Evolutionary conservation across 2,797 vertebrate genomes (phyloP), one percentile per base, ranked within the genome.

Genomic region (Coranthus polyacanthus): DNA sequence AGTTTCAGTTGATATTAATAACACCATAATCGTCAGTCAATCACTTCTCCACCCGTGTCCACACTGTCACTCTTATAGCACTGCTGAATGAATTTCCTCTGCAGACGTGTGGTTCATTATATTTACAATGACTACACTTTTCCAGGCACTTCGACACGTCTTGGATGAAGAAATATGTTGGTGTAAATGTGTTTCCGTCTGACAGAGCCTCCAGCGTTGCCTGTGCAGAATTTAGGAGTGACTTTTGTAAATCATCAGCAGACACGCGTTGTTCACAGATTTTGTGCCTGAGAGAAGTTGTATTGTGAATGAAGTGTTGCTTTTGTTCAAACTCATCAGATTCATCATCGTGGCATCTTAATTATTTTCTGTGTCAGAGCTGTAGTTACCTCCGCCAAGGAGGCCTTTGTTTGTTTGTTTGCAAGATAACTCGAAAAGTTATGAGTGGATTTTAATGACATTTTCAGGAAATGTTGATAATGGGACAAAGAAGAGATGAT

Each of bases 81-180:
- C 80, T 70, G 55, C 76, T 72, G 77, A n/a, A n/a, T n/a, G n/a
- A n/a, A n/a, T 69, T 59, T n/a, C 46, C 61, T 75, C 38, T 6
- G 26, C 59, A 78, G 73, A 69, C 83, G 85, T 82, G 81, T 77
- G 70, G 59, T 82, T 74, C 59, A 65, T 84, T 78, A 69, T 82
- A 78, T 83, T 80, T 82, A 70, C 72, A 77, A 29, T 12, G 43
- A 34, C 20, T 54, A 67, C 51, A 45, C 60, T 72, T 88, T 71
- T 81, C 38, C 22, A 74, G 53, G 79, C 69, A 78, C 69, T 84
- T 78, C 15, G 49, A 80, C 78, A 68, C 55, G 63, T 46, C 70
- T 12, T 62, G 34, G 74, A 79, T 66, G 76, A 41, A 39, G 21
- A 20, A 62, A 68, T 46, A 70, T 42, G 62, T 76, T 53, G 44